Conservation (phyloP, 2,797 vertebrate species). For the Linurgus olivaceus region DNA sequence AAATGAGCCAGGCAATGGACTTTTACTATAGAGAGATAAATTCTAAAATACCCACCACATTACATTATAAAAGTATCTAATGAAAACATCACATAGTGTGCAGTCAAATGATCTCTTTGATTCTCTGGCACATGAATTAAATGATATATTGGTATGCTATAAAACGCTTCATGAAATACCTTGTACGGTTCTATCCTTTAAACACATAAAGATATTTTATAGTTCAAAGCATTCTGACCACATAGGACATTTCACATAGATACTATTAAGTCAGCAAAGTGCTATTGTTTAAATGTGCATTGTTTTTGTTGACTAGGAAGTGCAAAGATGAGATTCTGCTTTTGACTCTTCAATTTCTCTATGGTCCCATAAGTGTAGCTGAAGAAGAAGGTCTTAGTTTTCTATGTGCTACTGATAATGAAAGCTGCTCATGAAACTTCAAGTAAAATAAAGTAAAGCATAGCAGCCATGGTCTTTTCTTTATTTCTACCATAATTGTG, state of each 20-base stretch:
- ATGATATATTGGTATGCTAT: neutral
- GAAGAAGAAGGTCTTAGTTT: neutral
- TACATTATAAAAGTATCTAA: conserved; percentile 20
- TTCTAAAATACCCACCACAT: neutral
- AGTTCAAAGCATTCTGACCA: neutral
- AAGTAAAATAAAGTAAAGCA: neutral
- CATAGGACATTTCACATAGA: neutral
- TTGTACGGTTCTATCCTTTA: neutral
- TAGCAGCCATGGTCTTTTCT: neutral
- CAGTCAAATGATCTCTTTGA: neutral
- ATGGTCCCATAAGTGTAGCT: neutral
- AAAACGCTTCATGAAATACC: conserved; percentile 1
- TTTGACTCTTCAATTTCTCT: neutral
- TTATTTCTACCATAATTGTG: neutral
- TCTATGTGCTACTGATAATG: neutral
- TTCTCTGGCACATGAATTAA: neutral
- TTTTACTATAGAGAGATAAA: neutral
- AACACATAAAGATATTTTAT: neutral
- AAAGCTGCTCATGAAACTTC: neutral
- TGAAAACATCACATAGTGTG: neutral
- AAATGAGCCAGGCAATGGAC: neutral
- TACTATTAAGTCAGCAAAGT: neutral
- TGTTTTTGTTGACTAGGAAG: neutral
- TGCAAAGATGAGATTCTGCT: neutral
- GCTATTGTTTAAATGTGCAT: neutral